Base-by-base conservation (phyloP, 1,140 invertebrate species). In the Ceratosolen solmsi region DNA sequence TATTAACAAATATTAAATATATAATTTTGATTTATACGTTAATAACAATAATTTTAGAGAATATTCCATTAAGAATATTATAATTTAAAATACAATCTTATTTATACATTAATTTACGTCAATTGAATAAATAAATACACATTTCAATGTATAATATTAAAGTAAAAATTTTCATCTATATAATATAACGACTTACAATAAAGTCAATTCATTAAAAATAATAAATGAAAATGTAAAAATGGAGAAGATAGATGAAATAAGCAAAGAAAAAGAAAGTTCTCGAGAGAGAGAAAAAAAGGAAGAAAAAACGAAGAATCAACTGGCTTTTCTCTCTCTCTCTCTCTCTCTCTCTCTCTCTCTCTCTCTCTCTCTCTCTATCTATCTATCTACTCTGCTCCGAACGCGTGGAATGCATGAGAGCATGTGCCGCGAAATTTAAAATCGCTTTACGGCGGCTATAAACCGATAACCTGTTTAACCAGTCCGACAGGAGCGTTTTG, bases 341-440 rank as follows among this genome's bases (percentile, higher is more conserved):
- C 22, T 65, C 30, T 65, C 8, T 65, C 30, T 65, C 60, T 68
- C 63, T 68, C 2, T 38, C 33, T 68, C 33, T 68, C 1, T 68
- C 63, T 68, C 4, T 68, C 33, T 38, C 33, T 38, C 33, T 38
- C 33, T 22, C 30, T 13, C 33, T 41, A 5, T 46, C 17, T 46
- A 5, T 71, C 36, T 70, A 11, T 70, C 13, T 27, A 7, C 13
- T 41, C 51, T 72, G 51, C 70, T 80, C 60, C 30, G 74, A 46
- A 63, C 70, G 77, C 79, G 72, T 82, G 85, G 86, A 86, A 88
- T 87, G 87, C 82, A 85, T 81, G 38, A 73, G 33, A 77, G 78
- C 84, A 86, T 89, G 83, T 87, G 87, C 89, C 90, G 89, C 88
- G 89, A 91, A 91, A 90, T 90, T 90, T 90, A 91, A 91, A 91